Base-by-base conservation (phyloP, 1,140 invertebrate genomes). In the Drosophila pectinifera region DNA sequence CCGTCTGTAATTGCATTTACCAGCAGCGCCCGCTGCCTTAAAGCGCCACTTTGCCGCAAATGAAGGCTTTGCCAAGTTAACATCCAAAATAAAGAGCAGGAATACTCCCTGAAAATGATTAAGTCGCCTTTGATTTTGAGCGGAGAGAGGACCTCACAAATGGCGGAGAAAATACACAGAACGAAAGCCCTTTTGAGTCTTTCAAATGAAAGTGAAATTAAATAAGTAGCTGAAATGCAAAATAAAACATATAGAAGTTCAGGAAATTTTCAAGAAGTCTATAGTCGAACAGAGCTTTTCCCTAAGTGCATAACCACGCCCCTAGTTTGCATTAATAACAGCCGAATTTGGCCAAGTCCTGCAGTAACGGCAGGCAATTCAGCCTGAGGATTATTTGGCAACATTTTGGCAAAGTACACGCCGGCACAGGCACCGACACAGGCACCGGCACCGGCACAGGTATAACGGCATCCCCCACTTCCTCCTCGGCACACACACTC, bases 241-340 rank as follows among this genome's bases (percentile, higher is more conserved):
- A n/a, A n/a, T n/a, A n/a, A n/a, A n/a, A n/a, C n/a, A n/a, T n/a
- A n/a, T n/a, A n/a, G n/a, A n/a, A n/a, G n/a, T n/a, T n/a, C n/a
- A n/a, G n/a, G 10, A 4, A 6, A 49, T 7, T 13, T 7, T 7
- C 8, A 51, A n/a, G 18, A 5, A n/a, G 13, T 2, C 14, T 5
- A 2, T 14, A n/a, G 5, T 11, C 18, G 0, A 26, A 18, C 5
- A 34, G n/a, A 16, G 14, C 11, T 3, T 63, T 64, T 64, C 8
- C 3, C 36, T n/a, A 7, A 57, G 24, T 68, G 55, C 73, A 56
- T 39, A 4, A 51, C 46, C 42, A 48, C 61, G 61, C 62, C 62
- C 55, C 67, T 46, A 65, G 78, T 72, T 82, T 78, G 83, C 74
- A 78, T 72, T 82, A 86, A 88, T 82, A 75, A 75, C 73, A 58